Conservation (phyloP, 2,797 vertebrate genomes). For the Neosilurus mollespiculum region DNA sequence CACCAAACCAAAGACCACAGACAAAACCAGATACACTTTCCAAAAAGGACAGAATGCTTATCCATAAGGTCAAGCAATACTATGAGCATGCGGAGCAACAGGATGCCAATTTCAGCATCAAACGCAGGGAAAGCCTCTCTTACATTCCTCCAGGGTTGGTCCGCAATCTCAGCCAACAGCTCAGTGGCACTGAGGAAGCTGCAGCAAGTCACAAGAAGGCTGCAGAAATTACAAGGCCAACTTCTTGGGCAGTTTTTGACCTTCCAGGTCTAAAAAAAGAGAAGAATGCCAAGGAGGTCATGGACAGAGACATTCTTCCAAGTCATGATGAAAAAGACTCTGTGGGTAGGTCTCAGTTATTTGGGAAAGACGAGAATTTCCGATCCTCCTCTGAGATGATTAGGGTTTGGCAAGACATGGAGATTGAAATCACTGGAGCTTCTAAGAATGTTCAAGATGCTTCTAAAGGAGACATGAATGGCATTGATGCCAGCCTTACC, state of each 20-base stretch:
- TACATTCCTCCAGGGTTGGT: conserved; percentile 93
- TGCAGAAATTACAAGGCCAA: conserved; percentile 63
- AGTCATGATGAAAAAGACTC: conserved; percentile 19
- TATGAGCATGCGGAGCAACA: conserved; percentile 86
- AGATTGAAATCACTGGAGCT: conserved; percentile 59
- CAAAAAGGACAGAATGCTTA: conserved; percentile 82
- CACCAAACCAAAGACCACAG: conserved; percentile 43
- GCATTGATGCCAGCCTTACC: conserved; percentile 37
- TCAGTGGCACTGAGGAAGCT: conserved; percentile 72
- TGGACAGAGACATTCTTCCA: conserved; percentile 32
- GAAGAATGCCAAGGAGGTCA: conserved; percentile 39
- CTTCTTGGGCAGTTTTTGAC: conserved; percentile 79
- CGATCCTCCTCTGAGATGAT: conserved; percentile 75
- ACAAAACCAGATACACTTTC: conserved; percentile 75
- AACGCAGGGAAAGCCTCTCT: conserved; percentile 90
- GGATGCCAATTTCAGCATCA: conserved; percentile 83
- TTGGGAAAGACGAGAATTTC: conserved; percentile 73
- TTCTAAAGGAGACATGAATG: conserved; percentile 25
- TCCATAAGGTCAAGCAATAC: conserved; percentile 89
- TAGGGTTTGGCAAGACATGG: conserved; percentile 80
- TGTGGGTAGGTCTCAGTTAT: conserved; percentile 38
- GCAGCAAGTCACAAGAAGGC: conserved; percentile 57
- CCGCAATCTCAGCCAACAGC: conserved; percentile 80
- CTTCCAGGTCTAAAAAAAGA: conserved; percentile 68
- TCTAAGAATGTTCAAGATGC: conserved; percentile 49